Evolutionary conservation across 2,888 invertebrate species (phyloP), one percentile per base, ranked within the genome.

Genomic region (Megamerina dolium): DNA sequence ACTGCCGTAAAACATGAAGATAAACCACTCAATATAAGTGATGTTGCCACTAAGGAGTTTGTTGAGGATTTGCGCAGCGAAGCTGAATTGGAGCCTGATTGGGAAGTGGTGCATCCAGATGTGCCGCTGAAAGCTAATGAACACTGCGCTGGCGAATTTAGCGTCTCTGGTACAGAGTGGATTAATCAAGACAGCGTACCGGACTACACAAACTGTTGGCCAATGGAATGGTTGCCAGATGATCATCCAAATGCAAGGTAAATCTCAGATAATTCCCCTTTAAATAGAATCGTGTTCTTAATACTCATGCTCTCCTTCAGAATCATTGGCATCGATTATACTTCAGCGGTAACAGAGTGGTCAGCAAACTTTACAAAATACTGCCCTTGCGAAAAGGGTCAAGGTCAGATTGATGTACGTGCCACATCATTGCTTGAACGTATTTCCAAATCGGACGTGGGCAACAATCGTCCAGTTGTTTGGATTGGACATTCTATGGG

Each of bases 401-500:
- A 77, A 50, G 74, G 75, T n/a, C 77, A 79, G 37, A 76, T 90
- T 51, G 77, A 78, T 49, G 77, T 80, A 30, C 75, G 87, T 46
- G 83, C 87, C 38, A 68, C 74, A 21, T 81, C 85, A 45, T 72
- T 90, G 40, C 66, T 83, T 12, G 74, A 77, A 16, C 82, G 83
- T 50, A 74, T 95, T 40, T 62, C 77, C 38, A 75, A 76, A 56
- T 84, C 91, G 17, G 87, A 86, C 38, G 79, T 96, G 9, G 95
- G 95, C 1, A 72, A 78, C 47, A 57, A 57, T 13, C 76, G 85
- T 45, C 91, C 92, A 1, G 78, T 92, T 20, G 78, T 95, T 23
- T 96, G 93, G 91, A 78, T 95, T 16, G 84, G 88, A 2, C 96
- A 96, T 74, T 95, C 95, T 3, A 94, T 95, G 93, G 96, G 96